phyloP scores from a whole-genome alignment of 2,888 invertebrate species.

The Cynaeus angustus region DNA sequence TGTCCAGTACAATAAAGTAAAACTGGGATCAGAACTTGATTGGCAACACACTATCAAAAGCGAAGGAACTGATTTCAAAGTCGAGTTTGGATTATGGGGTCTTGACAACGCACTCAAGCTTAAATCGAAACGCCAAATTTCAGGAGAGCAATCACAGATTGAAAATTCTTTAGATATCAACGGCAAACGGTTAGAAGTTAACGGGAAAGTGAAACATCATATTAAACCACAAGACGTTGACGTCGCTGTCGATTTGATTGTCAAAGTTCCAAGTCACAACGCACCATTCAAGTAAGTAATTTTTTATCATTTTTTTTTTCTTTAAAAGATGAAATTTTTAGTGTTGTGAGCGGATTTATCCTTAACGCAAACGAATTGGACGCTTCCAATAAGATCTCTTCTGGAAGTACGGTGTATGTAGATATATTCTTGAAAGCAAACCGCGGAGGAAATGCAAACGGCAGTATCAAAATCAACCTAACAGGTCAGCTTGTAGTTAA shows the following conservation, averaged over 20 bases:
- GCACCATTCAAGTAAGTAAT: constrained; percentile 75
- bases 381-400: constrained; percentile 73
- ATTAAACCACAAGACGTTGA: constrained; percentile 75
- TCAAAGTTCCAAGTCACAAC: constrained; percentile 75
- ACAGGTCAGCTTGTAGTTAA: constrained; percentile 77
- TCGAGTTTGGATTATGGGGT: constrained; percentile 75
- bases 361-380: constrained; percentile 68
- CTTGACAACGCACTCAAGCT: constrained; percentile 74
- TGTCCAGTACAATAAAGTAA: constrained; percentile 76
- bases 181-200: constrained; percentile 78
- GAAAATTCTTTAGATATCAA: constrained; percentile 76
- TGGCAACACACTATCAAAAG: constrained; percentile 58
- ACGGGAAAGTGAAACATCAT: constrained; percentile 76
- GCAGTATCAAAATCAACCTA: constrained; percentile 75
- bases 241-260: constrained; percentile 74
- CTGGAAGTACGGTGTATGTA: constrained; percentile 72
- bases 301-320: not conserved
- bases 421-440: constrained; percentile 75
- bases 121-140: constrained; percentile 75
- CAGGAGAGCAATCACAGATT: constrained; percentile 77
- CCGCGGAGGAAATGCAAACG: constrained; percentile 70
- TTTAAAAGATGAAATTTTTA: constrained; percentile 10
- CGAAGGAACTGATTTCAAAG: constrained; percentile 72
- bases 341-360: constrained; percentile 57
- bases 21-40: constrained; percentile 72